Evolutionary conservation across 1,140 invertebrate genomes (phyloP), one percentile per base, ranked within the genome.

Genomic region (Caenorhabditis briggsae): DNA sequence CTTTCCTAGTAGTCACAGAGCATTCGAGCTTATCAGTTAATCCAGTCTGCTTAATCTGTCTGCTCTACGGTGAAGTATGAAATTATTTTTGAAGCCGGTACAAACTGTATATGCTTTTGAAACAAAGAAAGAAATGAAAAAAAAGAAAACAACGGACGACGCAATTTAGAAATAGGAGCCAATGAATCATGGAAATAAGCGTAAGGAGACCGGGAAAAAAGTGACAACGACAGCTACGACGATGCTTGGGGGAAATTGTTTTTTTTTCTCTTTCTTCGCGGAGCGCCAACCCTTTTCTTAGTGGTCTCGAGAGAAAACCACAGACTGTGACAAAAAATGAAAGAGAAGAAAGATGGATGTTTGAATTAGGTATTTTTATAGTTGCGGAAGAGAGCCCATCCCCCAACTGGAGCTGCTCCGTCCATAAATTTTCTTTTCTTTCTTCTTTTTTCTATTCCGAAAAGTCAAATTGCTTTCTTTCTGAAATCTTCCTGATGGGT

Each of bases 341-440:
- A 8, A 12, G 25, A 25, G 25, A 61, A 61, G 25, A 61, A 23
- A 25, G 70, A 78, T 48, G 70, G 33, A 78, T 78, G 70, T 78
- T 78, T 78, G 70, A 78, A 78, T 78, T 50, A 78, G 70, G 70
- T 50, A 25, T 46, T 50, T 78, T 78, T 50, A 78, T 78, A 78
- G 41, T 5, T 2, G 11, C 16, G 46, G n/a, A 46, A 46, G 56
- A 58, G 6, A n/a, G 12, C 56, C 56, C 59, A 8, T 23, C 23
- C 11, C 12, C n/a, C 23, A 20, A 61, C 9, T 23, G 18, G 20
- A n/a, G 8, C 16, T 23, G n/a, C 23, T 33, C 33, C 33, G 25
- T 33, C 23, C 59, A 61, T 61, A 61, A 61, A 61, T 61, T 61
- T 61, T 11, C 23, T 25, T 12, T 61, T 25, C 59, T 23, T 11